These are phyloP conservation scores for Neodiprion fabricii DNA, from an alignment of 1,140 invertebrate species.

Conservation along the genomic window DNA sequence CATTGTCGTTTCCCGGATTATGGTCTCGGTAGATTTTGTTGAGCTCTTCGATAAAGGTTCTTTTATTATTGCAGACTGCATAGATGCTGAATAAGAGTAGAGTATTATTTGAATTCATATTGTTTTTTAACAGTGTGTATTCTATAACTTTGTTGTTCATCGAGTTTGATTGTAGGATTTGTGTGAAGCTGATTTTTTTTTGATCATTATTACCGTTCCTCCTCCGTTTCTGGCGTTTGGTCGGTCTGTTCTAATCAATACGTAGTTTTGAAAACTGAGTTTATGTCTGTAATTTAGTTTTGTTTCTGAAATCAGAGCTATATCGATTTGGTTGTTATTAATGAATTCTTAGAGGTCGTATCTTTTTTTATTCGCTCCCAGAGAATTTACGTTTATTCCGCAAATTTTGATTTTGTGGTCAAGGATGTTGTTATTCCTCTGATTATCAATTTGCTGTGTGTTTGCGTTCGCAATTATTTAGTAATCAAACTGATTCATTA, in stretches of 20 bases:
- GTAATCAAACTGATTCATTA: no score
- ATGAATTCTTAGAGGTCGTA: conserved; percentile 16
- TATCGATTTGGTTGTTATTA: conserved; percentile 17
- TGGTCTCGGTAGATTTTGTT: background rate
- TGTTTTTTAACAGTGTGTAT: conserved; percentile 20
- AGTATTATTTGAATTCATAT: background rate
- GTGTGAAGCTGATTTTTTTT: conserved; percentile 8
- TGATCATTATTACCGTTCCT: conserved; percentile 23
- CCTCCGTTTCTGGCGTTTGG: conserved; percentile 18
- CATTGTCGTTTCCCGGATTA: no score
- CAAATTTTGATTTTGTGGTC: conserved; percentile 14
- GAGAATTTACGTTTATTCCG: conserved; percentile 29
- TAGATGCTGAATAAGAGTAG: conserved; percentile 17
- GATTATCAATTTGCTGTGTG: no score
- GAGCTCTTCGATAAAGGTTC: conserved; percentile 8
- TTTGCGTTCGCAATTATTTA: no score
- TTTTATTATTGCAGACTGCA: conserved; percentile 6
- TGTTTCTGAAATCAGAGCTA: conserved; percentile 23
- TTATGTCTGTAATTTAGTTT: conserved; percentile 14
- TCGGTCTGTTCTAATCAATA: conserved; percentile 16
- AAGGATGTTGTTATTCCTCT: no score
- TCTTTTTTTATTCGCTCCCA: conserved; percentile 16
- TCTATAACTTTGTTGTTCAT: conserved; percentile 13
- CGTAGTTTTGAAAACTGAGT: background rate
- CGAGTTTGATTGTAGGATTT: background rate